A percentile compares a stretch with the other conserved stretches of the same genome.
phyloP scores from a whole-genome alignment of 2,113 vertebrate genomes.

The Myanophis thanlyinensis region DNA sequence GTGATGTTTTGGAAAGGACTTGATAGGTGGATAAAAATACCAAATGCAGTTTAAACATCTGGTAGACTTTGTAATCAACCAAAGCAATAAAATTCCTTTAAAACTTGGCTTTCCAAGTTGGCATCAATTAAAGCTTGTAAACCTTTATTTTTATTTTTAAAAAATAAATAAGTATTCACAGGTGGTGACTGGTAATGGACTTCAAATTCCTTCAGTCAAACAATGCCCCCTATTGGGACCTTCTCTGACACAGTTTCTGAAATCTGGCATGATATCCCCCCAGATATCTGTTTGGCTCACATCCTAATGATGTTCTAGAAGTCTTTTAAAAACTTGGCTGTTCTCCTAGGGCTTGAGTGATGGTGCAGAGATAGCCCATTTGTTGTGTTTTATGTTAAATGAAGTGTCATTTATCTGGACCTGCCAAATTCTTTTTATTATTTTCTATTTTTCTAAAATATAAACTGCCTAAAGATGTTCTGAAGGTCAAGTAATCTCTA shows the following conservation, averaged over 20 bases:
- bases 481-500: not conserved
- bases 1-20: not conserved
- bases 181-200: not conserved
- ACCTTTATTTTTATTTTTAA: not conserved
- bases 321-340: not conserved
- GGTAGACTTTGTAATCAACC: not conserved
- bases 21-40: not conserved
- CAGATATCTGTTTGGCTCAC: not conserved
- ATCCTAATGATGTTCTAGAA: not conserved
- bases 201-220: not conserved
- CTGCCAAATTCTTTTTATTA: not conserved
- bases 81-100: not conserved
- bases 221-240: not conserved
- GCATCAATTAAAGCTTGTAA: not conserved
- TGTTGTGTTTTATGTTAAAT: not conserved
- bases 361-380: not conserved
- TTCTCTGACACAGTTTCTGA: not conserved
- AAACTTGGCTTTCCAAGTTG: not conserved
- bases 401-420: not conserved
- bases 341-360: not conserved
- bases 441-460: not conserved
- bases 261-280: not conserved
- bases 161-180: not conserved
- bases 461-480: not conserved
- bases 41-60: not conserved